A percentile compares a stretch with the other conserved stretches of the same genome.
These are phyloP conservation scores for Limnephilus rhombicus DNA, from an alignment of 2,888 invertebrate genomes.

Conservation along the genomic window DNA sequence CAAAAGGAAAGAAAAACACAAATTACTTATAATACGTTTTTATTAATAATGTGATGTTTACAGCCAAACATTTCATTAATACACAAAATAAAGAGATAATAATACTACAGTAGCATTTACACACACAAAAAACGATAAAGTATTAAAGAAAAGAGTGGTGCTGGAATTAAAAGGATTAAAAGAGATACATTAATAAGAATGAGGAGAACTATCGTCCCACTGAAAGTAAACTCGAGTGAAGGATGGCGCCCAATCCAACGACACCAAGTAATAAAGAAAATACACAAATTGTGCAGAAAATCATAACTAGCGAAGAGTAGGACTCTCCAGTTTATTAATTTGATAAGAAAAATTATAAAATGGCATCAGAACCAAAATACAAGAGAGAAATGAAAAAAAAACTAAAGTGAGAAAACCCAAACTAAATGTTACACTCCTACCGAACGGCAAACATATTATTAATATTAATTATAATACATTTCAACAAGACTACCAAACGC, in stretches of 20 bases:
- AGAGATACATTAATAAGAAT: background rate
- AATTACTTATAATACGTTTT: slow-evolving; percentile 39
- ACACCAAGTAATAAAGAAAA: background rate
- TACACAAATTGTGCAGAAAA: background rate
- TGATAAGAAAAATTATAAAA: background rate
- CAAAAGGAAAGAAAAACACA: slow-evolving; percentile 45
- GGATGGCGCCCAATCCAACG: background rate
- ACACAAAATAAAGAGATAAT: slow-evolving; percentile 46
- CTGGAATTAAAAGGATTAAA: background rate
- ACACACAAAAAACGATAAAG: slow-evolving; percentile 33
- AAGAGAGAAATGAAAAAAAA: background rate
- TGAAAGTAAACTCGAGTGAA: background rate
- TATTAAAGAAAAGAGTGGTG: slow-evolving; percentile 15
- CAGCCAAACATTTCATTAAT: slow-evolving; percentile 52
- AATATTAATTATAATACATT: slow-evolving; percentile 2
- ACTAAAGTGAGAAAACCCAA: slow-evolving; percentile 21
- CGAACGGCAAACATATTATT: background rate
- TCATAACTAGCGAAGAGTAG: background rate
- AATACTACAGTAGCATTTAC: slow-evolving; percentile 39
- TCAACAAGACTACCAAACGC: slow-evolving; percentile 2
- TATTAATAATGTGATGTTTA: slow-evolving; percentile 44
- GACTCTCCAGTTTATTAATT: background rate
- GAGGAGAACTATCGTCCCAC: background rate
- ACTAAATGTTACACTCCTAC: slow-evolving; percentile 33
- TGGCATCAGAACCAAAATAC: background rate